These are phyloP conservation scores for Bettongia penicillata DNA, from an alignment of 2,113 vertebrate species.

Conservation along the genomic window DNA sequence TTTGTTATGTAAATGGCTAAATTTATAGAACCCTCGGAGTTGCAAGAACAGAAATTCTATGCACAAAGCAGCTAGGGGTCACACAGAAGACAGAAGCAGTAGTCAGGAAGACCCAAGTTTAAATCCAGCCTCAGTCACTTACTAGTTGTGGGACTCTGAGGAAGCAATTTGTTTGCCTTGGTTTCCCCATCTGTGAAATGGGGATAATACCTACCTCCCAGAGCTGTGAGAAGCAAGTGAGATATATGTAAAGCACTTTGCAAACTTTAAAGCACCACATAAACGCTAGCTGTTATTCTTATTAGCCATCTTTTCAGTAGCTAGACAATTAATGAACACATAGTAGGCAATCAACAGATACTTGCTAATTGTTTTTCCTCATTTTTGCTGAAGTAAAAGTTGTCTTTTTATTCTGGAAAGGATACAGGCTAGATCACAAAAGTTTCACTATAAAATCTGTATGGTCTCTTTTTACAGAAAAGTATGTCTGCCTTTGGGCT, in stretches of 20 bases:
- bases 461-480: background rate
- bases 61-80: background rate
- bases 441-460: background rate
- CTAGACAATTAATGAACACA: background rate
- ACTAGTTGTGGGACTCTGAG: background rate
- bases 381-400: background rate
- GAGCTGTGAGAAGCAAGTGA: background rate
- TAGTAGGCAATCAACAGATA: background rate
- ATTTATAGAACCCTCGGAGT: background rate
- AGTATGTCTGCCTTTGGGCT: background rate
- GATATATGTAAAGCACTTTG: background rate
- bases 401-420: background rate
- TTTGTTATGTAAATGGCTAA: background rate
- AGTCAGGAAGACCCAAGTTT: background rate
- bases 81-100: background rate
- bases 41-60: background rate
- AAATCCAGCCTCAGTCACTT: background rate
- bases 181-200: background rate
- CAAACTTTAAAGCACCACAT: background rate
- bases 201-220: background rate
- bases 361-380: background rate
- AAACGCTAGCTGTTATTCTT: background rate
- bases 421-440: background rate
- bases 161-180: background rate
- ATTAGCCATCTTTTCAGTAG: background rate